phyloP scores from a whole-genome alignment of 2,888 invertebrate genomes.

The Pristionchus entomophagus region DNA sequence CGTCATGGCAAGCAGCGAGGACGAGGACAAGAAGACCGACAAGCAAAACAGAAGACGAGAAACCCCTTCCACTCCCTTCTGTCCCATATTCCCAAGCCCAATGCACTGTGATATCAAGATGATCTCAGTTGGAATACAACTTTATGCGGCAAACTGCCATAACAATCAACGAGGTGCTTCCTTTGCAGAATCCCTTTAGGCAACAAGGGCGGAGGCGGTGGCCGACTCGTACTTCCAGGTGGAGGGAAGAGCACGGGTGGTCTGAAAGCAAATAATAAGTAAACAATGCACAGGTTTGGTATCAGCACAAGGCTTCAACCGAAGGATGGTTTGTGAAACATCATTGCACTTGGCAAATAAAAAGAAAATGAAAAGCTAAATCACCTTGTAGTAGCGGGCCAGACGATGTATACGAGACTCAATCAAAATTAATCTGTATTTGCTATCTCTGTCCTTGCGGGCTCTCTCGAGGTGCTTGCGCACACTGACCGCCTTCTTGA shows the following conservation, averaged over 20 bases:
- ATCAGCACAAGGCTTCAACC: slow-evolving; percentile 46
- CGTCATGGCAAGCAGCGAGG: too few species aligned
- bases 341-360: slow-evolving; percentile 58
- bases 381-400: slow-evolving; percentile 94
- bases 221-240: slow-evolving; percentile 93
- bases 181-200: too few species aligned
- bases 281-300: not conserved
- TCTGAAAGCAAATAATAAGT: slow-evolving; percentile 48
- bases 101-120: too few species aligned
- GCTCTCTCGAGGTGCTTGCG: slow-evolving; percentile 98
- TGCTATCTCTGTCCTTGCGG: slow-evolving; percentile 94
- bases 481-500: slow-evolving; percentile 99
- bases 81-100: too few species aligned
- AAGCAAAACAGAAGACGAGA: too few species aligned
- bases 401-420: slow-evolving; percentile 98
- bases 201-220: slow-evolving; percentile 98
- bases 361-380: not conserved
- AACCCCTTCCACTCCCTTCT: too few species aligned
- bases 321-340: slow-evolving; percentile 49
- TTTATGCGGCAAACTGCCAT: too few species aligned
- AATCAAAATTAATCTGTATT: slow-evolving; percentile 97
- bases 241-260: slow-evolving; percentile 82
- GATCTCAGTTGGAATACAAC: too few species aligned
- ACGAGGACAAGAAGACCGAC: too few species aligned
- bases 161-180: too few species aligned